Percentiles rank a stretch among this genome's conserved stretches.
Evolutionary conservation across 2,888 invertebrate genomes (phyloP).

Genomic region (Ophion obscuratus): DNA sequence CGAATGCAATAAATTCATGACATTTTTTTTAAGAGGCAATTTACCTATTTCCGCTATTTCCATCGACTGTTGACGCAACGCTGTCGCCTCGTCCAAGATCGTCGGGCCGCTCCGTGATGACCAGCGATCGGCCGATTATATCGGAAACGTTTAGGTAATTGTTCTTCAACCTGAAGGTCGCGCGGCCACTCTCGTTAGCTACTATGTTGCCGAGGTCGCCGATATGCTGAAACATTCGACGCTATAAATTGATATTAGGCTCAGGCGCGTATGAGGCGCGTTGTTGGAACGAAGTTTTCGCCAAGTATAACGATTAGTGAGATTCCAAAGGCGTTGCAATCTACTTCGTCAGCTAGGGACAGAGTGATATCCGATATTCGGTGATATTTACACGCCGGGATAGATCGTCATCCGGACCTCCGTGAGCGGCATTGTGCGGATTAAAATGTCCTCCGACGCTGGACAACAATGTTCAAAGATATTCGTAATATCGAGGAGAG

Average conservation of each 20-base stretch:
- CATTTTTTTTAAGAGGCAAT: constrained; percentile 19
- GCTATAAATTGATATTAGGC: neutral
- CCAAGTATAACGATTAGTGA: constrained; percentile 4
- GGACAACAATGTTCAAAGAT: constrained; percentile 63
- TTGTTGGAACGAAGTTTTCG: neutral
- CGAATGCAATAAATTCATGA: neutral
- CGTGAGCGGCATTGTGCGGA: constrained; percentile 85
- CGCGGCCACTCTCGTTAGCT: constrained; percentile 87
- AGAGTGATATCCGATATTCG: constrained; percentile 34
- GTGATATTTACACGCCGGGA: constrained; percentile 81
- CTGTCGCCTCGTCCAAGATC: constrained; percentile 86
- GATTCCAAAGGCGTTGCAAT: constrained; percentile 30
- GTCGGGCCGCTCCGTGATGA: constrained; percentile 88
- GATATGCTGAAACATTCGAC: constrained; percentile 83
- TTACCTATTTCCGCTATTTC: constrained; percentile 88
- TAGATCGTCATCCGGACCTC: constrained; percentile 84
- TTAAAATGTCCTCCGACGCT: constrained; percentile 88
- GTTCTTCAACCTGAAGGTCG: constrained; percentile 88
- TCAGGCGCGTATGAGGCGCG: neutral
- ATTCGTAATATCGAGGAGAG: neutral
- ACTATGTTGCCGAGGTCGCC: constrained; percentile 89
- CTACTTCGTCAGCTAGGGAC: neutral
- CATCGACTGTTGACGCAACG: constrained; percentile 86
- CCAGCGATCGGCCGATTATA: constrained; percentile 91
- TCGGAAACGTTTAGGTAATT: constrained; percentile 88